These are phyloP conservation scores for Teleogryllus occipitalis DNA, from an alignment of 1,140 invertebrate genomes.

Conservation along the genomic window DNA sequence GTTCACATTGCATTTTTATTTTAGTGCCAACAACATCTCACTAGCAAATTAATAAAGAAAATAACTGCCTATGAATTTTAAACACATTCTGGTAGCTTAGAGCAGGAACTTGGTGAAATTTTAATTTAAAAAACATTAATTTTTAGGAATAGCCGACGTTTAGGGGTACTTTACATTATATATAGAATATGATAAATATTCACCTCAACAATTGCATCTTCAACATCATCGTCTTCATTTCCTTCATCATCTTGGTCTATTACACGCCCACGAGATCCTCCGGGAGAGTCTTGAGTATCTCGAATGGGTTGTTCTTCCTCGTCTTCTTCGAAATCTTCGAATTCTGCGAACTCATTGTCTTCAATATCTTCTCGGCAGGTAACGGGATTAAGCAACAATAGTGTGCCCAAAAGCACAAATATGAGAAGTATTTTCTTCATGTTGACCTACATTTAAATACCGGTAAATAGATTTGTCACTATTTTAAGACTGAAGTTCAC, in stretches of 20 bases:
- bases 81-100: too few species aligned
- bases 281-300: conserved; percentile 20
- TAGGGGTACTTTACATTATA: too few species aligned
- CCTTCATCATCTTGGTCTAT: conserved; percentile 34
- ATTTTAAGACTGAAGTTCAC: too few species aligned
- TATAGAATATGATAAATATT: neutral
- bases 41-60: too few species aligned
- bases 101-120: too few species aligned
- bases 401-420: neutral
- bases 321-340: conserved; percentile 82
- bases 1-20: too few species aligned
- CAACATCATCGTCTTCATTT: conserved; percentile 45
- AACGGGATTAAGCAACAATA: neutral
- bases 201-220: conserved; percentile 47
- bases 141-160: too few species aligned
- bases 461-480: neutral
- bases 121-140: too few species aligned
- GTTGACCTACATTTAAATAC: neutral
- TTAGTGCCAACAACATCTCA: too few species aligned
- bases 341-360: conserved; percentile 95
- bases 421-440: neutral
- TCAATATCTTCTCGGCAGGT: conserved; percentile 50
- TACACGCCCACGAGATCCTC: conserved; percentile 21
- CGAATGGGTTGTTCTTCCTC: conserved; percentile 38
- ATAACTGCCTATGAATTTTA: too few species aligned